Percentiles rank a stretch among this genome's conserved stretches.
Evolutionary conservation across 2,113 vertebrate species (phyloP).

Genomic region (Oxyura jamaicensis): DNA sequence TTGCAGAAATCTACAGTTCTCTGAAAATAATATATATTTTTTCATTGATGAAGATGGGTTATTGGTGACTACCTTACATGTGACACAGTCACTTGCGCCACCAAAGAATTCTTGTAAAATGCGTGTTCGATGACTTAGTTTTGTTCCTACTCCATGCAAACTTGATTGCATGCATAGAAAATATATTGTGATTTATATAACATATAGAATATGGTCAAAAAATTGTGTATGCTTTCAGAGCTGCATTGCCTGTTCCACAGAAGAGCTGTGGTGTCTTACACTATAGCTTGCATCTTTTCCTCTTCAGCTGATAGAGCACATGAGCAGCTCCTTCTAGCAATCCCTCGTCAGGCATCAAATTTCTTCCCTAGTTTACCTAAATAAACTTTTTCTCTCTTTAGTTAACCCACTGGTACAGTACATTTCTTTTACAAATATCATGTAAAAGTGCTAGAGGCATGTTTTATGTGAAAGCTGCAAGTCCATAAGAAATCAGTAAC

Average conservation of each 20-base stretch:
- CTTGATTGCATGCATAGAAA: background rate
- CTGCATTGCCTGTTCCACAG: background rate
- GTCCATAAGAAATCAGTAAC: background rate
- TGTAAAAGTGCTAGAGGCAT: background rate
- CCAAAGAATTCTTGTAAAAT: background rate
- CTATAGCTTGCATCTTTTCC: background rate
- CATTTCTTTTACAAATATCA: background rate
- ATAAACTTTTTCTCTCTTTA: background rate
- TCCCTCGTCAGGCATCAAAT: background rate
- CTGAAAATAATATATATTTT: accelerated
- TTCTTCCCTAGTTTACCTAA: background rate
- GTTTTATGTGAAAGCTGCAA: background rate
- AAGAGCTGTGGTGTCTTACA: background rate
- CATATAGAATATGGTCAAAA: background rate
- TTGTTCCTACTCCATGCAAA: background rate
- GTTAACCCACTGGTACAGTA: background rate
- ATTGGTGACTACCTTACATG: background rate
- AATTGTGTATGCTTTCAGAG: background rate
- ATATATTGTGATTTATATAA: background rate
- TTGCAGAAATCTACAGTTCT: background rate
- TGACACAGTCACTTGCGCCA: background rate
- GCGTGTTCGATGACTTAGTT: background rate
- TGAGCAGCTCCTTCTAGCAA: background rate
- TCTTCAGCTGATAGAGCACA: background rate
- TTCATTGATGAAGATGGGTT: background rate